Conservation (phyloP, 2,888 invertebrate species). For the Stenodera caucasica region DNA sequence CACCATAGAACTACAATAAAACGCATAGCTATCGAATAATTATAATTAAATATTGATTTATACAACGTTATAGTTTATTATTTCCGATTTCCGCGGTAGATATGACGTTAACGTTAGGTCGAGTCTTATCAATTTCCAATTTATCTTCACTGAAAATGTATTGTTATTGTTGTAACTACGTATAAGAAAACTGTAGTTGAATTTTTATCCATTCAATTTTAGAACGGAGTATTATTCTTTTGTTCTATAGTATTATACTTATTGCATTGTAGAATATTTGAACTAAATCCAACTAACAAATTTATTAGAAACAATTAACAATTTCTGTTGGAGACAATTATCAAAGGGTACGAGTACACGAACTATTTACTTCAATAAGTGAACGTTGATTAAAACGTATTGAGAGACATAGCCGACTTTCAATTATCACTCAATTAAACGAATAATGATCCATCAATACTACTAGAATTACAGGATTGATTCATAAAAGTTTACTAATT, state of each 20-base stretch:
- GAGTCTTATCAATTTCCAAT: too few relatives aligned
- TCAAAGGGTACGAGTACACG: not conserved
- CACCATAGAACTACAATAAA: constrained; percentile 49
- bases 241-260: too few relatives aligned
- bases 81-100: too few relatives aligned
- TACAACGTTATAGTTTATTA: constrained; percentile 43
- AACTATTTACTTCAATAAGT: not conserved
- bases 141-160: too few relatives aligned
- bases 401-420: not conserved
- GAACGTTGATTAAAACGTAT: constrained; percentile 2
- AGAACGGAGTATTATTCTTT: too few relatives aligned
- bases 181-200: too few relatives aligned
- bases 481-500: not conserved
- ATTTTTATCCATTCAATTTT: too few relatives aligned
- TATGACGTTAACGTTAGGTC: too few relatives aligned
- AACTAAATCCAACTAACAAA: not conserved
- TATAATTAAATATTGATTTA: constrained; percentile 53
- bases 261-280: not conserved
- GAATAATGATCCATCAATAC: not conserved
- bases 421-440: constrained; percentile 4
- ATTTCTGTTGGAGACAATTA: not conserved
- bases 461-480: not conserved
- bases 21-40: constrained; percentile 48
- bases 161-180: too few relatives aligned
- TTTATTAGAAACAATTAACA: constrained; percentile 1